These are phyloP conservation scores for Rousettus madagascariensis DNA, from an alignment of 2,797 vertebrate species.

Conservation along the genomic window DNA sequence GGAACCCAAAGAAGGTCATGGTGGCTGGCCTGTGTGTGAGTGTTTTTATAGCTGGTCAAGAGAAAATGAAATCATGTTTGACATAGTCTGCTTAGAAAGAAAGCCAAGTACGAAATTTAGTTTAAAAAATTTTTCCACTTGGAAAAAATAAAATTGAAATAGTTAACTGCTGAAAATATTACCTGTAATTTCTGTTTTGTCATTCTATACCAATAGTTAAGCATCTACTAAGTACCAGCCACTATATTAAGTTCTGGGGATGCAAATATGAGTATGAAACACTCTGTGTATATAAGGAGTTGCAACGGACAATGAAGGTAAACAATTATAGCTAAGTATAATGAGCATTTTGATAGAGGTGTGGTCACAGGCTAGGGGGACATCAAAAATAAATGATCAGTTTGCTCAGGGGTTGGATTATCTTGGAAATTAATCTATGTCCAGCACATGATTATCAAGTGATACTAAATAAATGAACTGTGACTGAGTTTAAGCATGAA, in stretches of 20 bases:
- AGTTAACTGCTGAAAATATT: neutral
- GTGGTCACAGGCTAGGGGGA: neutral
- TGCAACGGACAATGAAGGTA: neutral
- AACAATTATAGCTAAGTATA: neutral
- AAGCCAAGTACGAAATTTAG: neutral
- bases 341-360: neutral
- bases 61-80: neutral
- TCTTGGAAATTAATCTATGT: conserved; percentile 12
- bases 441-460: neutral
- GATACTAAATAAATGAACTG: neutral
- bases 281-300: neutral
- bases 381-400: neutral
- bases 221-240: neutral
- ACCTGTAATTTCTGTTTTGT: neutral
- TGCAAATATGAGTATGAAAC: neutral
- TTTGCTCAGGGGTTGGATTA: neutral
- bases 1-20: neutral
- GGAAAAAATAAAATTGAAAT: conserved; percentile 16
- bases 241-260: neutral
- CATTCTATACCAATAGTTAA: neutral
- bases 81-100: neutral
- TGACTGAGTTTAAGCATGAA: conserved; percentile 25
- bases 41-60: neutral
- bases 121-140: neutral
- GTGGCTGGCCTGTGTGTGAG: fast-evolving